Conservation (phyloP, 2,113 vertebrate species). For the Erinaceus europaeus region DNA sequence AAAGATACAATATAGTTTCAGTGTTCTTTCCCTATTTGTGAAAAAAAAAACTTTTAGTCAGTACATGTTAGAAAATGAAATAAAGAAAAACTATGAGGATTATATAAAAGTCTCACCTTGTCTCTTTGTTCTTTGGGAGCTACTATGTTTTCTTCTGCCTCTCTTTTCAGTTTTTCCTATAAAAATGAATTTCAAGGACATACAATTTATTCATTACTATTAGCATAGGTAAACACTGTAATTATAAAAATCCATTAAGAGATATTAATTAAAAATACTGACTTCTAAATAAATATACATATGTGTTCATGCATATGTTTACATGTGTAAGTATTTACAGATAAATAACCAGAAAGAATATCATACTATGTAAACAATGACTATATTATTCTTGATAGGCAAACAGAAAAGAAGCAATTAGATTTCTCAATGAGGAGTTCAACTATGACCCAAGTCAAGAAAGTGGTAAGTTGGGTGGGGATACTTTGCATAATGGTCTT, state of each 20-base stretch:
- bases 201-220: background rate
- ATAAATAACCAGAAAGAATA: too few relatives aligned
- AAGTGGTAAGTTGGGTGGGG: too few relatives aligned
- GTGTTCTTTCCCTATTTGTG: constrained; percentile 20
- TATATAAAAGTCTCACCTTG: constrained; percentile 73
- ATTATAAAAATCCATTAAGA: constrained; percentile 35
- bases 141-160: constrained; percentile 41
- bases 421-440: too few relatives aligned
- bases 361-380: too few relatives aligned
- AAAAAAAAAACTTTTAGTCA: constrained; percentile 1
- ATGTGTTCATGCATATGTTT: too few relatives aligned
- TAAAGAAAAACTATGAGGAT: background rate
- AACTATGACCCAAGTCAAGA: too few relatives aligned
- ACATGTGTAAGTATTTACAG: too few relatives aligned
- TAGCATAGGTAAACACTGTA: background rate
- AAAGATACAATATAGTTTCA: constrained; percentile 19
- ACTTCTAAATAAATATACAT: background rate
- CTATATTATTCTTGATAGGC: too few relatives aligned
- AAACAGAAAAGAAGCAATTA: too few relatives aligned
- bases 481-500: too few relatives aligned
- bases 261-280: constrained; percentile 3
- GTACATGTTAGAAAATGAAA: background rate
- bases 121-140: constrained; percentile 77
- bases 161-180: constrained; percentile 80
- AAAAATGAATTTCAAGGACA: constrained; percentile 49